These are phyloP conservation scores for Dasyprocta punctata DNA, from an alignment of 2,113 vertebrate genomes.

Conservation along the genomic window DNA sequence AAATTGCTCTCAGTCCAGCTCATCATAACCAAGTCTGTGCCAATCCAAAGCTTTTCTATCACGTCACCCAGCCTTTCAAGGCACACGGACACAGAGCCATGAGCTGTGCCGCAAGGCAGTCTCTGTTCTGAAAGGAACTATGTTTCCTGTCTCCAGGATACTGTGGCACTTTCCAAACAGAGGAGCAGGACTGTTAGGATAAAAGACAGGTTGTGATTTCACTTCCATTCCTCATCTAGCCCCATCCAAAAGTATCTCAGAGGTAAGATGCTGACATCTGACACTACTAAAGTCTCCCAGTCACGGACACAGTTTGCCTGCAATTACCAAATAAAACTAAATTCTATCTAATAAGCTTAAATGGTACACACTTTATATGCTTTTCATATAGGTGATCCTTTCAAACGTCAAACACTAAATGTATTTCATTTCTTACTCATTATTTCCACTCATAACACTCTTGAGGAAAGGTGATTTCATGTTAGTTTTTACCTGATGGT, in stretches of 20 bases:
- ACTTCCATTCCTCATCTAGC: neutral
- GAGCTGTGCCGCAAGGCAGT: too few relatives aligned
- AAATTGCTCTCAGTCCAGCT: neutral
- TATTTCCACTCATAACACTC: conserved; percentile 21
- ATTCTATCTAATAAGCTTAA: neutral
- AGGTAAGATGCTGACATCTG: neutral
- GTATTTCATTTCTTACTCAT: conserved; percentile 38
- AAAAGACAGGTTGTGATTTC: neutral
- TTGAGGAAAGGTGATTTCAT: neutral
- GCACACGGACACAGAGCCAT: neutral
- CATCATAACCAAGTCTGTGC: neutral
- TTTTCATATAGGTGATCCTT: neutral
- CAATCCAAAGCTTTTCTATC: neutral
- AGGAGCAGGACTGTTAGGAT: neutral
- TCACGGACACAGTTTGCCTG: neutral
- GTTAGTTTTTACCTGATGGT: conserved; percentile 93
- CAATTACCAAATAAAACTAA: conserved; percentile 35
- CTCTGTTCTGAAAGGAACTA: neutral
- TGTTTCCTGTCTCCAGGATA: neutral
- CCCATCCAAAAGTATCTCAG: neutral
- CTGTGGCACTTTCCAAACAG: neutral
- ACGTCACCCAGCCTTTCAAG: neutral
- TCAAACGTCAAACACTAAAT: conserved; percentile 28
- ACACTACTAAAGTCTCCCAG: neutral
- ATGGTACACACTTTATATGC: neutral